Evolutionary conservation across 2,888 invertebrate species (phyloP).

Genomic region (Eupithecia exiguata): DNA sequence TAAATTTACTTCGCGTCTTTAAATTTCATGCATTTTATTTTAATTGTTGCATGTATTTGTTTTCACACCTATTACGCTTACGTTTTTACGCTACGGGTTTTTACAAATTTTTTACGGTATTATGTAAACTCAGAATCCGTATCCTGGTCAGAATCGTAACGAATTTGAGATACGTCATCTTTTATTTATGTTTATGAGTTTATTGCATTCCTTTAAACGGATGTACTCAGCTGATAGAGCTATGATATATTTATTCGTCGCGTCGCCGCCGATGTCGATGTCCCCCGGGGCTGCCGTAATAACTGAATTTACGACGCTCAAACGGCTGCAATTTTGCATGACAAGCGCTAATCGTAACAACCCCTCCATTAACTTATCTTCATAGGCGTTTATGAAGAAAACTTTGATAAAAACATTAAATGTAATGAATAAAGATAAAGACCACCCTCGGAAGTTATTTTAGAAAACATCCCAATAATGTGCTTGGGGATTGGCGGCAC

Average conservation of each 20-base stretch:
- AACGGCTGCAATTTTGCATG: slow-evolving; percentile 64
- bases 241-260: slow-evolving; percentile 58
- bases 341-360: slow-evolving; percentile 62
- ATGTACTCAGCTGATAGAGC: slow-evolving; percentile 53
- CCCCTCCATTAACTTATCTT: slow-evolving; percentile 47
- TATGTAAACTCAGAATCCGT: slow-evolving; percentile 27
- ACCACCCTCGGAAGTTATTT: slow-evolving; percentile 77
- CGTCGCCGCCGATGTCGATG: slow-evolving; percentile 43
- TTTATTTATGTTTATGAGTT: slow-evolving; percentile 31
- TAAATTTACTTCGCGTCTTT: slow-evolving; percentile 49
- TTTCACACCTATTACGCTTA: slow-evolving; percentile 24
- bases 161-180: slow-evolving; percentile 30
- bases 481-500: slow-evolving; percentile 56
- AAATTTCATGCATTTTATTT: slow-evolving; percentile 45
- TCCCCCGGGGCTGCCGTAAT: slow-evolving; percentile 49
- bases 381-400: slow-evolving; percentile 35
- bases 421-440: slow-evolving; percentile 50
- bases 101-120: slow-evolving; percentile 38
- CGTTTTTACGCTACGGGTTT: slow-evolving; percentile 38
- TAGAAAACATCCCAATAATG: slow-evolving; percentile 69
- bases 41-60: slow-evolving; percentile 46
- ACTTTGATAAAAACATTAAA: slow-evolving; percentile 49
- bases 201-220: slow-evolving; percentile 62
- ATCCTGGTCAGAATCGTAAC: slow-evolving; percentile 37
- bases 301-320: slow-evolving; percentile 54